These are phyloP conservation scores for Chymomyza procnemis DNA, from an alignment of 2,888 invertebrate species.

Conservation along the genomic window DNA sequence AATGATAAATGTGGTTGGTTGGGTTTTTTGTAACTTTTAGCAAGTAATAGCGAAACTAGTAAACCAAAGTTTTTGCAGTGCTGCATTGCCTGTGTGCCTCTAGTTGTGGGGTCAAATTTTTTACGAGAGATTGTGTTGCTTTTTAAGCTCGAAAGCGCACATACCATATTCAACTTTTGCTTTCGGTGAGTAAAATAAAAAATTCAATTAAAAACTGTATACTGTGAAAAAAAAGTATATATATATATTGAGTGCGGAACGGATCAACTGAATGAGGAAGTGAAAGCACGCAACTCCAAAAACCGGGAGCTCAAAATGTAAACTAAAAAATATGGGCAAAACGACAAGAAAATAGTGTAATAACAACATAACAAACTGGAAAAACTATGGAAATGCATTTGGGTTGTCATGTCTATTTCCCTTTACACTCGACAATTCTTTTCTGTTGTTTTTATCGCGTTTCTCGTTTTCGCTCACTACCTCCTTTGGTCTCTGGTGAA, in stretches of 20 bases:
- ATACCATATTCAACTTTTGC: constrained; percentile 61
- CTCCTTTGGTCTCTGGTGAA: not conserved
- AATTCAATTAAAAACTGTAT: constrained; percentile 68
- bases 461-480: not conserved
- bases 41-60: too few relatives aligned
- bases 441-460: not conserved
- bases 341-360: constrained; percentile 25
- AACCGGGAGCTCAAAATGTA: not conserved
- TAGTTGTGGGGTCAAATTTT: not conserved
- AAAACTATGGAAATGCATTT: constrained; percentile 56
- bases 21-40: not conserved
- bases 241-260: constrained; percentile 60
- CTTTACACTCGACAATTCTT: not conserved
- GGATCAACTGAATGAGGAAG: constrained; percentile 32
- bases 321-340: constrained; percentile 12
- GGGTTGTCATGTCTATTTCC: constrained; percentile 6
- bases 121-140: constrained; percentile 51
- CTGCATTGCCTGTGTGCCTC: too few relatives aligned
- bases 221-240: constrained; percentile 30
- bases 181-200: constrained; percentile 62
- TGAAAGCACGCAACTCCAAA: not conserved
- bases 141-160: constrained; percentile 50
- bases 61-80: too few relatives aligned
- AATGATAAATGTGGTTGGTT: not conserved
- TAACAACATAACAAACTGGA: constrained; percentile 53